These are phyloP conservation scores for Silurus meridionalis DNA, from an alignment of 2,113 vertebrate species.

Conservation along the genomic window DNA sequence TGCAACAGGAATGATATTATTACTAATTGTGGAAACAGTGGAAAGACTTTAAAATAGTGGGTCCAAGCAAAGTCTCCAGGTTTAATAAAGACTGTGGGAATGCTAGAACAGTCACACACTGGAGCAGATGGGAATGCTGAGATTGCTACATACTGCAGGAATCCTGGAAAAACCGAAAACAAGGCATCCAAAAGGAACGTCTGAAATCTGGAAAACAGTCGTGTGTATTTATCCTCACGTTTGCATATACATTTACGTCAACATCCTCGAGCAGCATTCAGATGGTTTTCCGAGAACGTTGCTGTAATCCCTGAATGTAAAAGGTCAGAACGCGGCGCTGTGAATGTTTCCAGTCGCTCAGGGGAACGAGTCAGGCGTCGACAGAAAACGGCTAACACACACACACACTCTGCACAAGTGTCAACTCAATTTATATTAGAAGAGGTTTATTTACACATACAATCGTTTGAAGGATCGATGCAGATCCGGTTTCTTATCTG, in stretches of 20 bases:
- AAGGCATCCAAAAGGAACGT: background rate
- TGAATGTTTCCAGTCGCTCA: background rate
- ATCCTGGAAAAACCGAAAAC: background rate
- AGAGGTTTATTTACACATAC: background rate
- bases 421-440: background rate
- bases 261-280: background rate
- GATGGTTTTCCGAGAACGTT: background rate
- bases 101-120: background rate
- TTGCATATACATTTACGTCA: background rate
- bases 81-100: background rate
- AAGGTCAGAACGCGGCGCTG: constrained; percentile 12
- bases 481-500: background rate
- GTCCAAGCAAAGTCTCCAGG: background rate
- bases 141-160: background rate
- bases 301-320: constrained; percentile 17
- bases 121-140: background rate
- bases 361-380: background rate
- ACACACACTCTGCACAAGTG: background rate
- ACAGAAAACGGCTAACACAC: background rate
- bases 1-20: no score
- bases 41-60: background rate
- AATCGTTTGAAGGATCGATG: no score
- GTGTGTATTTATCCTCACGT: background rate
- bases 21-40: background rate
- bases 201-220: background rate